Evolutionary conservation across 2,888 invertebrate species (phyloP).

Genomic region (Lepidochitona cinerea): DNA sequence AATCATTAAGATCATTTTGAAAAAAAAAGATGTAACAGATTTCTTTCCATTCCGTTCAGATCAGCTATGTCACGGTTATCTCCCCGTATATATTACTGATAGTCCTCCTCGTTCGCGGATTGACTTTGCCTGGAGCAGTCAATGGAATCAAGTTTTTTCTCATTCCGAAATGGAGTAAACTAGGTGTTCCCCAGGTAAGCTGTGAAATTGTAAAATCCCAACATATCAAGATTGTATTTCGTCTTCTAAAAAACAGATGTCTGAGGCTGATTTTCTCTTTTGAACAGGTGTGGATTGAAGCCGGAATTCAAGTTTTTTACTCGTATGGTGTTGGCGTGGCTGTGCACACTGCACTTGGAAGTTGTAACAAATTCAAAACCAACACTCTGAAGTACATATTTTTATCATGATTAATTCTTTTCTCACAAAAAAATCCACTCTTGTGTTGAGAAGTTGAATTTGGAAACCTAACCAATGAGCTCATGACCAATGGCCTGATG

Average conservation of each 20-base stretch:
- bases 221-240: no score
- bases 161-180: neutral
- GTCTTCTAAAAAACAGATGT: no score
- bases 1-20: no score
- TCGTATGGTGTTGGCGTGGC: neutral
- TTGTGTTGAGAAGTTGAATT: no score
- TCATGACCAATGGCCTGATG: no score
- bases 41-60: no score
- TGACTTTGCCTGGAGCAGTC: neutral
- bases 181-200: neutral
- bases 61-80: neutral
- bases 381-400: neutral
- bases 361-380: neutral
- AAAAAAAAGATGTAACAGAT: no score
- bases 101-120: neutral
- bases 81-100: neutral
- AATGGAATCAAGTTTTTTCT: neutral
- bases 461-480: no score
- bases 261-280: no score
- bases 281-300: constrained; percentile 1
- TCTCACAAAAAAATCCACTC: no score
- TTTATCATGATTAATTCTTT: no score
- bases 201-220: no score
- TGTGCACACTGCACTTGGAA: neutral
- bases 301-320: neutral